Evolutionary conservation across 2,888 invertebrate genomes (phyloP), one percentile per base, ranked within the genome.

Genomic region (Lasioglossum villosulum): DNA sequence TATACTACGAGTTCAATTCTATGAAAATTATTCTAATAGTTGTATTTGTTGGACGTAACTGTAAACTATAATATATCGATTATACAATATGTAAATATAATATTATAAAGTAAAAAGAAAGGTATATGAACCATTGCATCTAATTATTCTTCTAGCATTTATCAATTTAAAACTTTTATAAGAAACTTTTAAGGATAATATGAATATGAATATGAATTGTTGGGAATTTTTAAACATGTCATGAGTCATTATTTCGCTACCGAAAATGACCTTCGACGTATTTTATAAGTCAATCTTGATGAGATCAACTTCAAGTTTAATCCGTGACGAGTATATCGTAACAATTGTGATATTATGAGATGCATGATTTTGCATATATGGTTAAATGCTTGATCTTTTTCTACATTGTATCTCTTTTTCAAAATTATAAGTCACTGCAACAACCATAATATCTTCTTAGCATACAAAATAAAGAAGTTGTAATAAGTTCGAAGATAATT

Each of bases 281-380:
- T 30, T 71, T 77, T 39, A 76, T 75, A 10, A 56, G 23, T 71
- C 45, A 48, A 73, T 23, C 56, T 75, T 76, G 63, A 48, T 56
- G 23, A 34, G 8, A 79, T 76, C 23, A 63, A 23, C n/a, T n/a
- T n/a, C 14, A 52, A 74, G 39, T 84, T 83, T 56, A 72, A 83
- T 78, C 37, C 59, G 23, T 74, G 80, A 39, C 59, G 39, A 16
- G n/a, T 4, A 68, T 23, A 68, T 52, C n/a, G 39, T 71, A 68
- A 42, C 39, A 71, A n/a, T n/a, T 27, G 19, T n/a, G 10, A 42
- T 72, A 12, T 27, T 77, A 39, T 42, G 27, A 59, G 34, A 52
- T 48, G 34, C 14, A 42, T 5, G 56, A 83, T 70, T n/a, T n/a
- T 5, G 5, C 10, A n/a, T 39, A 39, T 23, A 39, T n/a, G n/a